These are phyloP conservation scores for Vanessa atalanta DNA, from an alignment of 1,140 invertebrate genomes.

Conservation along the genomic window DNA sequence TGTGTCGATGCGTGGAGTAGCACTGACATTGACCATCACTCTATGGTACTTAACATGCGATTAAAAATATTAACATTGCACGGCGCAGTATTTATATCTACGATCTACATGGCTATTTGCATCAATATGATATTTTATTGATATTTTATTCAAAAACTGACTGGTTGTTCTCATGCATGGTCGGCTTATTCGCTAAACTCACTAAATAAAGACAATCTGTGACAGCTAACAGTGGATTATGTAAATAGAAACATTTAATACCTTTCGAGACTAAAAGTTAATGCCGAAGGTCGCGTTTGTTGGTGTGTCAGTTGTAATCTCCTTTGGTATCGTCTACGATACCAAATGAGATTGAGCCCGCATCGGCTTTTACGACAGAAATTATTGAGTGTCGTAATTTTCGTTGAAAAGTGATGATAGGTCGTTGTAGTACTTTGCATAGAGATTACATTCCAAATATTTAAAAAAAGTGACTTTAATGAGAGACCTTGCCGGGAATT, in stretches of 20 bases:
- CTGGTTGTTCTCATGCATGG: constrained; percentile 42
- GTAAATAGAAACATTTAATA: constrained; percentile 65
- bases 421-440: constrained; percentile 18
- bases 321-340: not conserved
- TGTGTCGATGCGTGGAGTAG: constrained; percentile 37
- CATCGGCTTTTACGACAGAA: constrained; percentile 43
- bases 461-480: constrained; percentile 52
- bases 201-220: constrained; percentile 62
- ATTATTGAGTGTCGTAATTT: constrained; percentile 21
- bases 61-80: constrained; percentile 47
- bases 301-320: constrained; percentile 19
- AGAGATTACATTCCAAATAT: constrained; percentile 42
- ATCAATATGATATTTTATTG: constrained; percentile 58
- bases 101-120: constrained; percentile 43
- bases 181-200: constrained; percentile 50
- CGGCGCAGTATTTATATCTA: constrained; percentile 32
- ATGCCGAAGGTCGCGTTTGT: constrained; percentile 43
- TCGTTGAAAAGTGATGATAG: constrained; percentile 16
- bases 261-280: constrained; percentile 61
- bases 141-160: constrained; percentile 57
- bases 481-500: constrained; percentile 53
- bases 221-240: constrained; percentile 57
- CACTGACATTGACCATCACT: constrained; percentile 63
- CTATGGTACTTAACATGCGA: constrained; percentile 43
- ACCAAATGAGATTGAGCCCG: constrained; percentile 22